A percentile compares a stretch with the other conserved stretches of the same genome.
phyloP scores from a whole-genome alignment of 2,888 invertebrate species.

The Dicranocentrus wangi region DNA sequence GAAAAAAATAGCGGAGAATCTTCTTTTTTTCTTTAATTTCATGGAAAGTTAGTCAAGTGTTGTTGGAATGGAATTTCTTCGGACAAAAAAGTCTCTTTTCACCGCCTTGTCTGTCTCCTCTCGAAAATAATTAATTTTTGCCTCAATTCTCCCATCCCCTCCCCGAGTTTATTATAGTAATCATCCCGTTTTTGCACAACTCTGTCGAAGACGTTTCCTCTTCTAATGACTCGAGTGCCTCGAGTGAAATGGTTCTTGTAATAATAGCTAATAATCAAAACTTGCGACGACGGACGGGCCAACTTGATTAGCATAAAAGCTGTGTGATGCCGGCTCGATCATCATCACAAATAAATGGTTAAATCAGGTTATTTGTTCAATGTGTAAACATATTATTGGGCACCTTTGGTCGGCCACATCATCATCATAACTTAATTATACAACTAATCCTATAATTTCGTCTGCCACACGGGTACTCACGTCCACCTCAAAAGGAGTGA shows the following conservation, averaged over 20 bases:
- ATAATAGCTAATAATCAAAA: conserved; percentile 1
- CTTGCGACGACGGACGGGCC: background rate
- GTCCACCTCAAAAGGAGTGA: background rate
- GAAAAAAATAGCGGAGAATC: too few species aligned
- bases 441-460: conserved; percentile 3
- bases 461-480: background rate
- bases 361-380: conserved; percentile 1
- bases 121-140: conserved; percentile 22
- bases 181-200: background rate
- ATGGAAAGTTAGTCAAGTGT: too few species aligned
- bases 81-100: too few species aligned
- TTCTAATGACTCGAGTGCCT: background rate
- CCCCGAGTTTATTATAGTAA: background rate
- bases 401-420: background rate
- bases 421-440: conserved; percentile 8
- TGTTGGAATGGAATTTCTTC: too few species aligned
- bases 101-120: conserved; percentile 61
- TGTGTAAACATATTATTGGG: background rate
- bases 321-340: background rate
- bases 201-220: background rate
- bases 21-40: too few species aligned
- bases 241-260: background rate
- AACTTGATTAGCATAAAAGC: background rate
- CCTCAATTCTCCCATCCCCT: background rate
- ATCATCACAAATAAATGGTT: too few species aligned